Percentiles rank a stretch among this genome's conserved stretches.
Conservation (phyloP, 2,797 vertebrate species). For the Bovichtus variegatus region DNA sequence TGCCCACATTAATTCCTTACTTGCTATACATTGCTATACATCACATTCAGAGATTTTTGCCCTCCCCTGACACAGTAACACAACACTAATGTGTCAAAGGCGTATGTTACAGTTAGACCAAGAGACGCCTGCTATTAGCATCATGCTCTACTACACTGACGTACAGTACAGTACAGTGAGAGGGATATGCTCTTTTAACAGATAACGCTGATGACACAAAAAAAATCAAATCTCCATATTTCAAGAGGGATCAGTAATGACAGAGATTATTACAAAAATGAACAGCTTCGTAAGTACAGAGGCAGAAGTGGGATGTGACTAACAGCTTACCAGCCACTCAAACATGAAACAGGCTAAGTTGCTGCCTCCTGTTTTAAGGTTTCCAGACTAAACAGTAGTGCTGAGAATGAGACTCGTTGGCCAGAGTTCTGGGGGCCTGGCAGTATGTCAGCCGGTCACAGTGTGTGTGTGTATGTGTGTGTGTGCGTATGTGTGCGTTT, state of each 20-base stretch:
- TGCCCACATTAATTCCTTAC: not conserved
- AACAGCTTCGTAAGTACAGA: slow-evolving; percentile 2
- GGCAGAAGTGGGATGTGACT: slow-evolving; percentile 31
- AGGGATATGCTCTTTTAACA: not conserved
- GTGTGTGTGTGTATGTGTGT: slow-evolving; percentile 49
- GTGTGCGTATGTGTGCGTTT: slow-evolving; percentile 46
- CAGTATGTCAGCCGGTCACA: slow-evolving; percentile 65
- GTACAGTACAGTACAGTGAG: not conserved
- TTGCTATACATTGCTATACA: slow-evolving; percentile 4
- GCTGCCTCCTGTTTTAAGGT: slow-evolving; percentile 60
- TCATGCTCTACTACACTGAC: not conserved
- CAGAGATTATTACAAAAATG: slow-evolving; percentile 13
- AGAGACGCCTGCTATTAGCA: not conserved
- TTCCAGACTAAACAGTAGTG: slow-evolving; percentile 67
- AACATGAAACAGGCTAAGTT: slow-evolving; percentile 34
- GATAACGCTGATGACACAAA: not conserved
- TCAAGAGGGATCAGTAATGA: slow-evolving; percentile 19
- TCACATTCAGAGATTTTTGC: not conserved
- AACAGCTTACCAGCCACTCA: slow-evolving; percentile 47
- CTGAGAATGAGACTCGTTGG: slow-evolving; percentile 64
- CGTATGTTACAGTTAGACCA: not conserved
- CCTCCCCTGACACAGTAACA: not conserved
- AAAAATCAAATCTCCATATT: slow-evolving; percentile 24
- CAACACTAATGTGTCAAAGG: not conserved
- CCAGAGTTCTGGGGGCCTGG: slow-evolving; percentile 58